Evolutionary conservation across 2,888 invertebrate genomes (phyloP), one percentile per base, ranked within the genome.

Genomic region (Drosophila neotestacea): DNA sequence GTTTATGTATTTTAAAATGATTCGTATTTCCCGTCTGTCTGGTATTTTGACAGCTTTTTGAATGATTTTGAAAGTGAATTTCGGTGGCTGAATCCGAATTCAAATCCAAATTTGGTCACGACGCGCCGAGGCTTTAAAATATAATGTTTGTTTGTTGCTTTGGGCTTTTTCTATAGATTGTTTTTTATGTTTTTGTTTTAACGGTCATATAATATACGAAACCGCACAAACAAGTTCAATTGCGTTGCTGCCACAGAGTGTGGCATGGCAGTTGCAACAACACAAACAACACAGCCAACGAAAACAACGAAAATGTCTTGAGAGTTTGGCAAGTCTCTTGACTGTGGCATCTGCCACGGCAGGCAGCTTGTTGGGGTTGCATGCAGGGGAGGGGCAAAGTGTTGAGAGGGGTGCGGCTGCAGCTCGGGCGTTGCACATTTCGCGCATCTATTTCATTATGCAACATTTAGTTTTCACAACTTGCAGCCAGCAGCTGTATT

Each of bases 381-480:
- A 7, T 2, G 39, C 22, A 22, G 41, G 48, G 42, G 39, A 44
- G 39, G 34, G 36, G 4, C 46, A 30, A 2, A 10, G 50, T 11
- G 55, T 30, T 50, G 11, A 10, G 9, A 13, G 58, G 9, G 13
- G 13, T 7, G 58, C 10, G 51, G 39, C 61, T 55, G 68, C 50
- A 30, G 36, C 69, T 62, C 62, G 67, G 79, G 70, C 71, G 76
- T 84, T 88, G 85, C 84, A 84, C 80, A 78, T 82, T 84, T 86
- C 80, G 88, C 88, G 86, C 86, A 86, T 88, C 88, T 73, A 88
- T 88, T 86, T 82, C 88, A 88, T 88, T 85, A 85, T 85, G 85
- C 68, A 85, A 85, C 86, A 65, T 70, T 73, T 54, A 71, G 83
- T 85, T 79, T 83, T 84, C 77, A 79, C 77, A 81, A 81, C 73